A percentile compares a stretch with the other conserved stretches of the same genome.
These are phyloP conservation scores for Myzus persicae DNA, from an alignment of 1,140 invertebrate species.

Conservation along the genomic window DNA sequence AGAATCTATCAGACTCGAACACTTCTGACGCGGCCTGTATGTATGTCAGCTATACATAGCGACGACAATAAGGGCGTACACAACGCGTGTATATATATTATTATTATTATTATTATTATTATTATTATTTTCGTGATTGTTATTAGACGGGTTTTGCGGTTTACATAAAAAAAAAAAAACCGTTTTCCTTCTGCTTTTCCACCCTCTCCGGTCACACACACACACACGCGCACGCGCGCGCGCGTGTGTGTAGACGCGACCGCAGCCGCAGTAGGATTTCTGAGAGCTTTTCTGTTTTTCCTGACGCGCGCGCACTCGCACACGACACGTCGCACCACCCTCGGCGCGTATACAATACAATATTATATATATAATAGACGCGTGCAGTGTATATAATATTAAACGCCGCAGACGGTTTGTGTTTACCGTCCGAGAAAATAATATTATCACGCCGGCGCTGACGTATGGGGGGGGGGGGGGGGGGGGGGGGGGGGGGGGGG, in stretches of 20 bases:
- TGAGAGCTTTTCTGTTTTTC: slow-evolving; percentile 31
- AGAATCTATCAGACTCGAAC: not conserved
- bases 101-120: no score
- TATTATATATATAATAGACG: not conserved
- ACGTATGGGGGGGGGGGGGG: not conserved
- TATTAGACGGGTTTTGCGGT: slow-evolving; percentile 52
- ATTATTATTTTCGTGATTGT: slow-evolving; percentile 30
- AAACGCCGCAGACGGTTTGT: slow-evolving; percentile 35
- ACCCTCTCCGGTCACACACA: not conserved
- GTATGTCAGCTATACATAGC: not conserved
- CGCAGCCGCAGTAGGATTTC: not conserved
- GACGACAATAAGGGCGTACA: not conserved
- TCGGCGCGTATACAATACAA: not conserved
- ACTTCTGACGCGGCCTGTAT: not conserved
- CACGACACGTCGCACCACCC: not conserved
- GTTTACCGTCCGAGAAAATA: slow-evolving; percentile 10
- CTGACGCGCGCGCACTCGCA: not conserved
- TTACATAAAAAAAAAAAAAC: slow-evolving; percentile 8
- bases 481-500: not conserved
- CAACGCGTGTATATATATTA: not conserved
- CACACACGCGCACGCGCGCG: not conserved
- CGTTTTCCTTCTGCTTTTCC: not conserved
- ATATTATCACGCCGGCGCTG: not conserved
- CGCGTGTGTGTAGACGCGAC: no score
- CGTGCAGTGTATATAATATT: not conserved